These are phyloP conservation scores for Pyrocoelia pectoralis DNA, from an alignment of 2,888 invertebrate genomes.

Conservation along the genomic window DNA sequence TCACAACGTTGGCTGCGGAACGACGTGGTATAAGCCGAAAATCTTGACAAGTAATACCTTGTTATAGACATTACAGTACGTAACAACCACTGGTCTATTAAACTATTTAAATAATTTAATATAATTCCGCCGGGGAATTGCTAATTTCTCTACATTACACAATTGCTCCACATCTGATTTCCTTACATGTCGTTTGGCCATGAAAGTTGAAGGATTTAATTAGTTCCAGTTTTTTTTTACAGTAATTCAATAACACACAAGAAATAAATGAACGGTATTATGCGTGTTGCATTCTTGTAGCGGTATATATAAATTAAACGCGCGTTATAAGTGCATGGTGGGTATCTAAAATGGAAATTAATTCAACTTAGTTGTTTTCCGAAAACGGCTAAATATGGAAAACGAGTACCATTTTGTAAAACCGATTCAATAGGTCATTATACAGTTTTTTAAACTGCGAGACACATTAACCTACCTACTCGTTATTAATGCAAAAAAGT, in stretches of 20 bases:
- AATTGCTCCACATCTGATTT: neutral
- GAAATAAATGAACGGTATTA: too few species aligned
- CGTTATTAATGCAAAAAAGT: neutral
- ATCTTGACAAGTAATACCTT: too few species aligned
- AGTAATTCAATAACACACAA: too few species aligned
- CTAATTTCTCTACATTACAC: neutral
- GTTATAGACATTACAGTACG: too few species aligned
- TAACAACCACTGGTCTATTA: too few species aligned
- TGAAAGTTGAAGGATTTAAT: neutral
- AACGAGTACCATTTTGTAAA: neutral
- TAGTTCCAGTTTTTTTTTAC: too few species aligned
- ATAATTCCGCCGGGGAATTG: too few species aligned
- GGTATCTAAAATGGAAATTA: neutral
- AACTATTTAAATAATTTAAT: too few species aligned
- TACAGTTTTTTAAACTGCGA: conserved; percentile 23
- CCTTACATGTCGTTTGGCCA: neutral
- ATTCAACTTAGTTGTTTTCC: neutral
- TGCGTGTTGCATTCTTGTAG: conserved; percentile 1
- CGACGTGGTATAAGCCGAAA: too few species aligned
- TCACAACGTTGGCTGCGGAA: too few species aligned
- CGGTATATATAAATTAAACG: too few species aligned
- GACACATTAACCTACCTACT: conserved; percentile 19
- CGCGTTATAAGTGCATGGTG: neutral
- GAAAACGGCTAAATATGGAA: neutral
- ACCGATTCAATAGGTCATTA: conserved; percentile 12